These are phyloP conservation scores for Myotis yumanensis DNA, from an alignment of 2,113 vertebrate species.

Conservation along the genomic window DNA sequence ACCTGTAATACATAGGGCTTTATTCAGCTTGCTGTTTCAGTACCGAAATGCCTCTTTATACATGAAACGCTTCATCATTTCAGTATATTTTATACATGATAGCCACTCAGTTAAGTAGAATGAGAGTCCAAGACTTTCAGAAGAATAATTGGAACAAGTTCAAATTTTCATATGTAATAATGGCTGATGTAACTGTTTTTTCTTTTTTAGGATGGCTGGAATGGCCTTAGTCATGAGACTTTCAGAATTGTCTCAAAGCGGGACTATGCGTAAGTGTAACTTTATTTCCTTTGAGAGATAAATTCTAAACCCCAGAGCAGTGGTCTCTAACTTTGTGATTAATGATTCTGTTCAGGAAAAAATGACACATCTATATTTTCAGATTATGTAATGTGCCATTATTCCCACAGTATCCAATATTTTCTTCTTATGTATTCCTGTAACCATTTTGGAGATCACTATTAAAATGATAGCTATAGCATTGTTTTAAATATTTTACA, in stretches of 20 bases:
- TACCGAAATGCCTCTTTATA: neutral
- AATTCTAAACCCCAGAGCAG: neutral
- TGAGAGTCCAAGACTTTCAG: neutral
- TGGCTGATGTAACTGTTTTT: neutral
- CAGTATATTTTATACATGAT: neutral
- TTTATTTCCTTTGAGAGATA: slow-evolving; percentile 26
- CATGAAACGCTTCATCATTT: neutral
- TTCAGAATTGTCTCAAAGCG: slow-evolving; percentile 88
- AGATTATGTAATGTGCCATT: neutral
- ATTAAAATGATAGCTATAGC: neutral
- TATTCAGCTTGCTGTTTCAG: neutral
- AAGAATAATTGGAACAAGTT: neutral
- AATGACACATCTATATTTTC: neutral
- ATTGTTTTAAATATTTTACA: slow-evolving; percentile 76
- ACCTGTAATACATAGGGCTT: neutral
- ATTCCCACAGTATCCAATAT: neutral
- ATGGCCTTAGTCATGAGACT: slow-evolving; percentile 87
- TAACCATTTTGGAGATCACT: neutral
- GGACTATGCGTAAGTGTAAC: slow-evolving; percentile 91
- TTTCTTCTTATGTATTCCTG: neutral
- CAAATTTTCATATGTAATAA: neutral
- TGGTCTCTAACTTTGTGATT: neutral
- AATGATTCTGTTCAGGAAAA: neutral
- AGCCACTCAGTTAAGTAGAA: neutral
- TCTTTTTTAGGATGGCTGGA: slow-evolving; percentile 88